Base-by-base conservation (phyloP, 2,888 invertebrate species). In the Amaurobius ferox region DNA sequence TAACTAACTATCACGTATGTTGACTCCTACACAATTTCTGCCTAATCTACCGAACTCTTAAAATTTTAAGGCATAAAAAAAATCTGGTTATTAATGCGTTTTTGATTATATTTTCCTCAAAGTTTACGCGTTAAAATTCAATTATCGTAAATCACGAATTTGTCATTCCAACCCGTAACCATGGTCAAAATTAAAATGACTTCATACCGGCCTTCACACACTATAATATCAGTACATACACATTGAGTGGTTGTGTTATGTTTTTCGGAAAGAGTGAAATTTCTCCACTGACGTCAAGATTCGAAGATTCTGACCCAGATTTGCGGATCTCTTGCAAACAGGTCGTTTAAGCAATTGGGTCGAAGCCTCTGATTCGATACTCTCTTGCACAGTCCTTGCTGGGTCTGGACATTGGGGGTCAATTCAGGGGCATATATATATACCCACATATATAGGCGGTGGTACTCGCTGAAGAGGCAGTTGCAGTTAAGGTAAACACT, bases 351-450 rank as follows among this genome's bases (percentile, higher is more conserved):
- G 77, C 72, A 85, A 85, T 72, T 77, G 83, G 83, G 83, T 85
- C 83, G 83, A 72, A 85, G 62, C 29, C 66, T 71, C 83, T 85
- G 83, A 85, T 85, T 85, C 83, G 83, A 85, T 77, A 85, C 66
- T 40, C 28, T 67, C 66, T 77, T 72, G 55, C 83, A 64, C 55
- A 78, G 83, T 72, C 80, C 80, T 79, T 79, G 79, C 44, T 61
- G 79, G 16, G 62, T 44, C 48, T 85, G 77, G 71, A 78, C 71
- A 77, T 39, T 72, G 77, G 83, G 83, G 83, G 83, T 85, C 83
- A 85, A 39, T n/a, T 55, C 66, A 55, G 28, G 71, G 30, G 39
- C 64, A 64, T 77, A 78, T 77, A 85, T 77, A 79, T 79, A 67
- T 40, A 70, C 77, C 66, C 30, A 77, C 23, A 72, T 64, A 66